Evolutionary conservation across 2,888 invertebrate genomes (phyloP).

Genomic region (Salticus scenicus): DNA sequence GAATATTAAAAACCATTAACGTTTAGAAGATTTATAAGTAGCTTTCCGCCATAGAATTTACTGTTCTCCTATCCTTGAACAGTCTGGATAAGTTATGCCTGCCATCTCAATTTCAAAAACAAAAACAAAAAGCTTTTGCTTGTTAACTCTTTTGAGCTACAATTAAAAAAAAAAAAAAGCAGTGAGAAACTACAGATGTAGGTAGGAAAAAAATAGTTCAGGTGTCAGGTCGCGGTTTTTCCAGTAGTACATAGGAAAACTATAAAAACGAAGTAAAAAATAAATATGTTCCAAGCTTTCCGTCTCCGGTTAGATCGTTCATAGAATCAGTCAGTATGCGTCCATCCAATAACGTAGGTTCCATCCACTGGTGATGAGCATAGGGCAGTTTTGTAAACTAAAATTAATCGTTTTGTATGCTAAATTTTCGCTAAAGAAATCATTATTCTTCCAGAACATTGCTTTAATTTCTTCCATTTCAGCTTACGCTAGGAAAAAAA

Average conservation of each 20-base stretch:
- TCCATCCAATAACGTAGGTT: constrained; percentile 51
- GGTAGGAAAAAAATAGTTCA: constrained; percentile 6
- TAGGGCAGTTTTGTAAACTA: constrained; percentile 32
- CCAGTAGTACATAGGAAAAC: constrained; percentile 39
- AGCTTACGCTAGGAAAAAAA: too few species aligned
- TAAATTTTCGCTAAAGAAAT: too few species aligned
- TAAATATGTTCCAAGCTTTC: constrained; percentile 51
- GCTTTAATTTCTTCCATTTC: too few species aligned
- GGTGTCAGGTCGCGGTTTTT: constrained; percentile 34
- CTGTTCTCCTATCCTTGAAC: constrained; percentile 51
- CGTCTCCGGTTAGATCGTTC: constrained; percentile 50
- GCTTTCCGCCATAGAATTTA: constrained; percentile 52
- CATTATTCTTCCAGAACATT: too few species aligned
- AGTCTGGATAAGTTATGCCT: constrained; percentile 55
- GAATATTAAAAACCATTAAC: constrained; percentile 36
- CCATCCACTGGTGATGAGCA: constrained; percentile 27
- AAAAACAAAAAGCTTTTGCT: constrained; percentile 36
- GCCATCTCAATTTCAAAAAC: constrained; percentile 34
- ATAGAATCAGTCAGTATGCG: constrained; percentile 64
- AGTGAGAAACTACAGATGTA: not conserved
- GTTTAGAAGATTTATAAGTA: constrained; percentile 45
- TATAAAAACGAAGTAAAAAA: constrained; percentile 22
- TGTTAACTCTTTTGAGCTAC: constrained; percentile 28
- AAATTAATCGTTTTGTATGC: too few species aligned
- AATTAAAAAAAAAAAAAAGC: constrained; percentile 10